Evolutionary conservation across 2,888 invertebrate genomes (phyloP).

Genomic region (Romanomermis culicivorax): DNA sequence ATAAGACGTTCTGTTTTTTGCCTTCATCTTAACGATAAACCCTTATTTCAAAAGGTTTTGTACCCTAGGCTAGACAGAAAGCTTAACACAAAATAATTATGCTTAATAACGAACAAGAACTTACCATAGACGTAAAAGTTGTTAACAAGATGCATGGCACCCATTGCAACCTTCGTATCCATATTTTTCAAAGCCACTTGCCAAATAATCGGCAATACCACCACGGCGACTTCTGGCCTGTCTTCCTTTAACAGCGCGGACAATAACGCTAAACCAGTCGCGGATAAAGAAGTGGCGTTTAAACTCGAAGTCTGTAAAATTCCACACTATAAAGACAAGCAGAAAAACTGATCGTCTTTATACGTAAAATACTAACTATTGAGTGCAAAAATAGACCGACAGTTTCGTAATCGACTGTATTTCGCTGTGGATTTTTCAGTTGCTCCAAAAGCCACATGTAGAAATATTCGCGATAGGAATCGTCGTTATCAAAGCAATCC

Average conservation of each 20-base stretch:
- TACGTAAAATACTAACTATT: no score
- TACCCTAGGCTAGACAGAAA: no score
- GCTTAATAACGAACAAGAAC: no score
- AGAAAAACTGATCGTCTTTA: no score
- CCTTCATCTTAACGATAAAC: no score
- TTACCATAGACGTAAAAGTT: constrained; percentile 63
- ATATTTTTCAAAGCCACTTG: constrained; percentile 61
- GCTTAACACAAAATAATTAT: no score
- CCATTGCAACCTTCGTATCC: constrained; percentile 78
- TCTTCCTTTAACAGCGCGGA: neutral
- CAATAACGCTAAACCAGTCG: neutral
- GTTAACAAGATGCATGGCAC: constrained; percentile 78
- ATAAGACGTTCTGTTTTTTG: no score
- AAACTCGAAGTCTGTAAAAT: no score
- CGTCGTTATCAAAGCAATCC: neutral
- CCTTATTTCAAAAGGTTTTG: no score
- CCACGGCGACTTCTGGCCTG: constrained; percentile 3
- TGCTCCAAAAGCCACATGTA: neutral
- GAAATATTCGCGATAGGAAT: neutral
- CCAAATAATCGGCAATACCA: constrained; percentile 53
- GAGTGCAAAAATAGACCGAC: no score
- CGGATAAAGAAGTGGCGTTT: neutral
- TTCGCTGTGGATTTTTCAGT: neutral
- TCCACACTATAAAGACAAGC: no score
- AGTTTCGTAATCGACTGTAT: neutral